Percentiles rank a stretch among this genome's conserved stretches.
These are phyloP conservation scores for Ectropis crepuscularia DNA, from an alignment of 2,888 invertebrate genomes.

Conservation along the genomic window DNA sequence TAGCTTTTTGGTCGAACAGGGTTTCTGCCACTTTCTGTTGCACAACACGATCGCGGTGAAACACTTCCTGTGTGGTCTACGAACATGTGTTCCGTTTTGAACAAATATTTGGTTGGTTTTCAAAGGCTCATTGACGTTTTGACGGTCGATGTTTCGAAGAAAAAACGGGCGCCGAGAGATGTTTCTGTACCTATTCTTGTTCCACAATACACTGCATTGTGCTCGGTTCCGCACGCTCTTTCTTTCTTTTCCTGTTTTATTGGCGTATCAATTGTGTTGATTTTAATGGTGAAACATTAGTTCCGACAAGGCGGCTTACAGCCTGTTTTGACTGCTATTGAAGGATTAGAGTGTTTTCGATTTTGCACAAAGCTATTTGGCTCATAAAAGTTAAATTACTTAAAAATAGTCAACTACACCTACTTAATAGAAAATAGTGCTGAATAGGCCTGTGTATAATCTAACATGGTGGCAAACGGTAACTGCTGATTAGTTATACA, in stretches of 20 bases:
- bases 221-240: slow-evolving; percentile 56
- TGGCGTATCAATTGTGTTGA: slow-evolving; percentile 69
- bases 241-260: slow-evolving; percentile 68
- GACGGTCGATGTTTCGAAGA: slow-evolving; percentile 62
- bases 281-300: slow-evolving; percentile 74
- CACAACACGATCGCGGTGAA: slow-evolving; percentile 59
- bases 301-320: slow-evolving; percentile 59
- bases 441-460: too few species aligned
- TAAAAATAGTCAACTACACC: background rate
- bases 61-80: slow-evolving; percentile 75
- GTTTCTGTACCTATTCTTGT: slow-evolving; percentile 38
- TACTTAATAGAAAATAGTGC: too few species aligned
- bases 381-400: background rate
- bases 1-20: slow-evolving; percentile 64
- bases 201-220: slow-evolving; percentile 60
- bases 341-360: slow-evolving; percentile 47
- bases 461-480: too few species aligned
- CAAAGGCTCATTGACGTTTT: slow-evolving; percentile 76
- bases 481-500: too few species aligned
- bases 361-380: slow-evolving; percentile 15
- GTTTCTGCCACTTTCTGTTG: slow-evolving; percentile 65
- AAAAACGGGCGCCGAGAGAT: slow-evolving; percentile 66
- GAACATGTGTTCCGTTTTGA: slow-evolving; percentile 67
- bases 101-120: slow-evolving; percentile 79
- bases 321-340: slow-evolving; percentile 65